Base-by-base conservation (phyloP, 1,140 invertebrate genomes). In the Drosophila virilis region DNA sequence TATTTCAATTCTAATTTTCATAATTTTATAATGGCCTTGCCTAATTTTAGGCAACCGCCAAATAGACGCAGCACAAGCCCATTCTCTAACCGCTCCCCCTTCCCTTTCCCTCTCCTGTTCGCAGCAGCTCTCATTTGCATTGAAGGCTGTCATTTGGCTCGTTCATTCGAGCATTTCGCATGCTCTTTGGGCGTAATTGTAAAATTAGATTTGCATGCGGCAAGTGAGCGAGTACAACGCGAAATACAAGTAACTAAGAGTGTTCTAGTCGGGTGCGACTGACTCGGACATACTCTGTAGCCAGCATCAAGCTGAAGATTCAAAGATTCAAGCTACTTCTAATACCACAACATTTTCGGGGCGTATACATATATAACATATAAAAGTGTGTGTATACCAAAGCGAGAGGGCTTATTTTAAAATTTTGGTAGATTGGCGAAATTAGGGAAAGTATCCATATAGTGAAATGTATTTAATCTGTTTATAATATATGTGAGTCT, bases 11-110 rank as follows among this genome's bases (percentile, higher is more conserved):
- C 40, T 60, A 67, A 85, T 83, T 72, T 70, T 78, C 83, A 86
- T 86, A 88, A 86, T 83, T 88, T 79, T 55, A 61, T 83, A 86
- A 86, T 86, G 62, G 69, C 58, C 54, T 74, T 88, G 65, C 79
- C 59, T 70, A 79, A 80, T 83, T 79, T 69, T 37, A 15, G 38
- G 42, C 51, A 61, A 58, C 32, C 59, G 40, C 9, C 48, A 37
- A 54, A 52, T 45, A 57, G 59, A 46, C 22, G 22, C 22, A 28
- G 22, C 40, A 15, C 35, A 40, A 58, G 57, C 42, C 48, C n/a
- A 46, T 33, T 51, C 15, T 15, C 42, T n/a, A 17, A 7, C 22
- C 22, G 3, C 22, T 28, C 10, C 12, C 12, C 17, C 17, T 13
- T 8, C 45, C 7, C 42, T 10, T 17, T 3, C 38, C 28, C 17